A percentile compares a stretch with the other conserved stretches of the same genome.
Evolutionary conservation across 1,140 invertebrate species (phyloP).

Genomic region (Micrasema minimum): DNA sequence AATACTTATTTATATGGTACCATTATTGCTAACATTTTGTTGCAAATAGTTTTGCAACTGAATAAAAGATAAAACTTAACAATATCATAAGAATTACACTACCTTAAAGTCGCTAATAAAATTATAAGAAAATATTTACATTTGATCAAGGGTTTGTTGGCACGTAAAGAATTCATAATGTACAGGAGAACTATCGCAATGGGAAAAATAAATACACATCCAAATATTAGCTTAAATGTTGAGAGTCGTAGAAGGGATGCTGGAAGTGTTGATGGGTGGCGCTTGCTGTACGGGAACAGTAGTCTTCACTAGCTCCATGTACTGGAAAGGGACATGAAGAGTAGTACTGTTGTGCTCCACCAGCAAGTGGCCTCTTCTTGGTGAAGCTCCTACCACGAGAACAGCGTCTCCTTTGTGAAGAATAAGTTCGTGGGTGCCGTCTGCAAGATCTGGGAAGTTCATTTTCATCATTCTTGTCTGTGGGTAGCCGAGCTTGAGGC

Average conservation of each 20-base stretch:
- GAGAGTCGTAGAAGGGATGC: constrained; percentile 41
- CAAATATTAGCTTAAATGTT: constrained; percentile 46
- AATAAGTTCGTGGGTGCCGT: constrained; percentile 66
- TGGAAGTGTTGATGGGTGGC: constrained; percentile 38
- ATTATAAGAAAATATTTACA: constrained; percentile 49
- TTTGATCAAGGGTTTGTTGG: constrained; percentile 48
- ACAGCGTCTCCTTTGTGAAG: constrained; percentile 85
- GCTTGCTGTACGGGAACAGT: constrained; percentile 1
- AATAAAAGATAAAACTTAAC: constrained; percentile 16
- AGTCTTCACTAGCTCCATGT: constrained; percentile 73
- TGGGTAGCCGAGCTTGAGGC: constrained; percentile 92
- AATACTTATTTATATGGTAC: constrained; percentile 52
- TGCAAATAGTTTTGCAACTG: constrained; percentile 13
- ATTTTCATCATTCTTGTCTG: constrained; percentile 91
- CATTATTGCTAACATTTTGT: constrained; percentile 37
- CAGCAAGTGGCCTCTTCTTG: constrained; percentile 81
- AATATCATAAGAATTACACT: constrained; percentile 35
- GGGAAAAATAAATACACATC: constrained; percentile 50
- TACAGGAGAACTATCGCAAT: constrained; percentile 49
- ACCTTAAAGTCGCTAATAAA: constrained; percentile 12
- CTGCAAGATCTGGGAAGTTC: constrained; percentile 77
- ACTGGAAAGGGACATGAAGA: constrained; percentile 88
- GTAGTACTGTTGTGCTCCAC: constrained; percentile 85
- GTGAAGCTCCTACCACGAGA: constrained; percentile 83
- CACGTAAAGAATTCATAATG: constrained; percentile 54